Conservation (phyloP, 2,888 invertebrate species). For the Drosophila silvestris region DNA sequence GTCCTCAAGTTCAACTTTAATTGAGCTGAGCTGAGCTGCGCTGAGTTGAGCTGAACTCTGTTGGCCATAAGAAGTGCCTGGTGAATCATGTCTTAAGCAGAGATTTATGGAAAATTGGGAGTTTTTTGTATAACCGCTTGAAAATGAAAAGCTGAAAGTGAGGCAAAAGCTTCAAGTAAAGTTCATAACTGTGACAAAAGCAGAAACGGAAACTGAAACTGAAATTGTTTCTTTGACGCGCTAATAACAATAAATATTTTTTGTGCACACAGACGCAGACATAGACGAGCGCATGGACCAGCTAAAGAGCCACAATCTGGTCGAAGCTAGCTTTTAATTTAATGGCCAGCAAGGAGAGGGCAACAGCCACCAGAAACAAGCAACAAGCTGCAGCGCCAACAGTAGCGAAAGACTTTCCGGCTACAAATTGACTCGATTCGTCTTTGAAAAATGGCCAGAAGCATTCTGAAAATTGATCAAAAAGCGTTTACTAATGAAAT, state of each 20-base stretch:
- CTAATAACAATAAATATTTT: slow-evolving; percentile 51
- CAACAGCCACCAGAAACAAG: slow-evolving; percentile 8
- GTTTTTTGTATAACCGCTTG: not conserved
- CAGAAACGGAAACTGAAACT: slow-evolving; percentile 4
- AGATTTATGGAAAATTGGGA: slow-evolving; percentile 26
- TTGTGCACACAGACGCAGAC: not conserved
- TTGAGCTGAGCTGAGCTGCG: slow-evolving; percentile 1
- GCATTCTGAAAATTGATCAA: slow-evolving; percentile 51
- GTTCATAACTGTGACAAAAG: slow-evolving; percentile 1
- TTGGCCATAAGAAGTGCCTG: slow-evolving; percentile 19
- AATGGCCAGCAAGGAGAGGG: slow-evolving; percentile 10
- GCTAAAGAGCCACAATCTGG: slow-evolving; percentile 17
- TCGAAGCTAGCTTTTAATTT: slow-evolving; percentile 28
- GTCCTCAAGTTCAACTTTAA: slow-evolving; percentile 44
- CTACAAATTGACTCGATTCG: slow-evolving; percentile 54
- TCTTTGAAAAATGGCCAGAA: slow-evolving; percentile 41
- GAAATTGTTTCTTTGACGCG: slow-evolving; percentile 28
- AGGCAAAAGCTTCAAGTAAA: not conserved
- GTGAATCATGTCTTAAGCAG: slow-evolving; percentile 41
- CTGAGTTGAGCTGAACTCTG: not conserved
- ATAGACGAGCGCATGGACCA: not conserved
- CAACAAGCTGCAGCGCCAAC: not conserved
- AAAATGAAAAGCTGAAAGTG: not conserved
- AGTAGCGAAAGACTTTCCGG: slow-evolving; percentile 2
- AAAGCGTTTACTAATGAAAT: slow-evolving; percentile 27